Base-by-base conservation (phyloP, 2,888 invertebrate species). In the Tetranychus truncatus region DNA sequence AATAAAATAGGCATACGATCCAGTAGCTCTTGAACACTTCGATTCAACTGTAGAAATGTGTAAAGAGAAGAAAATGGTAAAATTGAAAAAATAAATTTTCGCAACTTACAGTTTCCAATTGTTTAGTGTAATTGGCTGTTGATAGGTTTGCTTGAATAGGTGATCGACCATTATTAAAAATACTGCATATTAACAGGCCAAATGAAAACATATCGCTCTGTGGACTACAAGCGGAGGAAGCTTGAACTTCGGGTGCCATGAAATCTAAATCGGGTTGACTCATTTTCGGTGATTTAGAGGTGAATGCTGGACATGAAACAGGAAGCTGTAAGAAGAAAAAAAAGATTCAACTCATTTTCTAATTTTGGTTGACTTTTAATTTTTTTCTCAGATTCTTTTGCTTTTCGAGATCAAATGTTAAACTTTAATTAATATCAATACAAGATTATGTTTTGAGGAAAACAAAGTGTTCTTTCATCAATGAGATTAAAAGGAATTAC, bases 151-250 rank as follows among this genome's bases (percentile, higher is more conserved):
- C 90, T 82, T 93, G 55, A 71, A 76, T 78, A 1, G 81, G 75
- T 15, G 84, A 80, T 74, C 82, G 88, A 76, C 92, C 90, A 78
- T 88, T 87, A 85, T 95, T 95, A 85, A 92, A 96, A 76, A 96
- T 88, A 76, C 95, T 88, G 82, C 92, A 92, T 80, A 97, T 89
- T 75, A 95, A 89, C 87, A 97, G 89, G 20, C 96, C 97, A 79
- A 97, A 85, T 0, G 95, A 94, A 84, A 91, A 99, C 90, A 97
- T 95, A 83, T 99, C 97, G 80, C 94, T 94, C 71, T 91, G 86
- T 75, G 91, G 89, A 82, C 90, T 91, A 84, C 90, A 91, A 3
- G 90, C 86, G 7, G 88, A 88, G 81, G 91, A 89, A 1, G 86
- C 86, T 67, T 88, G 88, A 81, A 89, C 89, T 83, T 97, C 97